Percentiles rank a stretch among this genome's conserved stretches.
Conservation (phyloP, 1,140 invertebrate species). For the Drosophila pruinosa region DNA sequence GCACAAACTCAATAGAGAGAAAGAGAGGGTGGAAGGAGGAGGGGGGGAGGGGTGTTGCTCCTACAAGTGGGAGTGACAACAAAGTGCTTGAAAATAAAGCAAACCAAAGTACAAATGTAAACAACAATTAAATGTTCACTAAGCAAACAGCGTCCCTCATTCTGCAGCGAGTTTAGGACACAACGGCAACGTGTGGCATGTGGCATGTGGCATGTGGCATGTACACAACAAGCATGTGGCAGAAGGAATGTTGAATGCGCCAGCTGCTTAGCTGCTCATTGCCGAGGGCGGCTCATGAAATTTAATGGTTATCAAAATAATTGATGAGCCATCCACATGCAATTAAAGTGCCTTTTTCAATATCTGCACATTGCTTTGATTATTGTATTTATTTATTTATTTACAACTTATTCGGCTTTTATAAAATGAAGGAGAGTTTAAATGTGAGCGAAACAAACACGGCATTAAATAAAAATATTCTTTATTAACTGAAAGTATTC, state of each 20-base stretch:
- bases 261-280: not conserved
- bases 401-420: too few relatives aligned
- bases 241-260: not conserved
- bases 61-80: conserved; percentile 20
- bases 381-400: too few relatives aligned
- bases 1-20: not conserved
- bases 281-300: not conserved
- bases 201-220: conserved; percentile 8
- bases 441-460: too few relatives aligned
- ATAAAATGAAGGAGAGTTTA: too few relatives aligned
- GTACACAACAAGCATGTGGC: not conserved
- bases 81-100: conserved; percentile 61
- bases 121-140: conserved; percentile 80
- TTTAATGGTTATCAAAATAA: conserved; percentile 13
- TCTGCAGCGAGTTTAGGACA: not conserved
- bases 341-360: not conserved
- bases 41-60: not conserved
- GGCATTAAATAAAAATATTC: too few relatives aligned
- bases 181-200: not conserved
- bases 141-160: conserved; percentile 55
- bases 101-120: conserved; percentile 78
- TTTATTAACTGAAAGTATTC: too few relatives aligned
- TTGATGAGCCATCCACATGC: not conserved
- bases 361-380: too few relatives aligned
- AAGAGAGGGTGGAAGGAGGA: not conserved